Percentiles rank a stretch among this genome's conserved stretches.
Evolutionary conservation across 2,797 vertebrate genomes (phyloP).

Genomic region (Tauraco hartlaubi): DNA sequence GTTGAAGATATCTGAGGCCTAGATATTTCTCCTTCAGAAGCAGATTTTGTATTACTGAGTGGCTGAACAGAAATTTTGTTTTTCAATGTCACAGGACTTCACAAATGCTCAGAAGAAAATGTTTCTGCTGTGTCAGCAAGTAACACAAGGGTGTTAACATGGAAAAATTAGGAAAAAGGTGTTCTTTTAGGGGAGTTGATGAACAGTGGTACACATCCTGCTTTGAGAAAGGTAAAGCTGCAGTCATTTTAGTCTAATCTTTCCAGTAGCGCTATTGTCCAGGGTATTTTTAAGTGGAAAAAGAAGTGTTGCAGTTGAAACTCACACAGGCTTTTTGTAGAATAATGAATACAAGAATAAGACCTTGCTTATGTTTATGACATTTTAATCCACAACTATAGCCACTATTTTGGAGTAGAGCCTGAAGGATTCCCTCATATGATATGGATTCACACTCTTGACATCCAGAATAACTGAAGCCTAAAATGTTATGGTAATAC

Average conservation of each 20-base stretch:
- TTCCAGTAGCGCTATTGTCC: background rate
- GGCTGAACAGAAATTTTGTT: background rate
- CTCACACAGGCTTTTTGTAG: background rate
- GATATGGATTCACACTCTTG: background rate
- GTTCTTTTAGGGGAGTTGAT: background rate
- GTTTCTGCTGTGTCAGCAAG: background rate
- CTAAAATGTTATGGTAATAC: accelerated
- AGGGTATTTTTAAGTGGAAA: background rate
- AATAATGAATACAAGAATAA: background rate
- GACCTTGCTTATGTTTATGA: background rate
- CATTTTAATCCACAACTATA: background rate
- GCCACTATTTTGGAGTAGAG: background rate
- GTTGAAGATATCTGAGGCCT: background rate
- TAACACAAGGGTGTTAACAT: background rate
- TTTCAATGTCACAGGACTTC: background rate
- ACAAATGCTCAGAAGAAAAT: accelerated
- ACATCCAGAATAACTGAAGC: background rate
- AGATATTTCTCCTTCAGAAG: background rate
- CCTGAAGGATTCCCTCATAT: background rate
- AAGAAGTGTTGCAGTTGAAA: background rate
- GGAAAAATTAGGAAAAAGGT: background rate
- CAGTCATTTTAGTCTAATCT: background rate
- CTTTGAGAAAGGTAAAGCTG: background rate
- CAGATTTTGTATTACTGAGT: background rate
- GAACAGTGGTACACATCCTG: background rate